Evolutionary conservation across 2,888 invertebrate species (phyloP), one percentile per base, ranked within the genome.

Genomic region (Malthinus flaveolus): DNA sequence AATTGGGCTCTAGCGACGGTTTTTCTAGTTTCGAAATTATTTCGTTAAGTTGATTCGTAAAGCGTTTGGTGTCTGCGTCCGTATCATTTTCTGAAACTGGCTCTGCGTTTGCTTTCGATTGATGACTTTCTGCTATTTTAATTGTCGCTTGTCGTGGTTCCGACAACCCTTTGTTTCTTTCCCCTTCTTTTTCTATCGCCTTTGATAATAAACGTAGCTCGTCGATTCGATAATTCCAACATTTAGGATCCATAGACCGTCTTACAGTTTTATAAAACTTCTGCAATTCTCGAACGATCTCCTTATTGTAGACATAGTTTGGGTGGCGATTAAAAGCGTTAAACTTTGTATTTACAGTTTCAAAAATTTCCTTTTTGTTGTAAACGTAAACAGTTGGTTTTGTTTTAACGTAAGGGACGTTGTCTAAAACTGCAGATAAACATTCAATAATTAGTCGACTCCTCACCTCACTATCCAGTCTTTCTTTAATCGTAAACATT

Each of bases 401-500:
- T 15, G 9, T 46, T 46, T 49, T 51, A 4, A 52, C 32, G 9
- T 50, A 39, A 1, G 31, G 49, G 3, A 59, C n/a, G 11, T 62
- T 52, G 4, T 32, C 34, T 10, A 56, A 8, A 13, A 62, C 44
- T 3, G 49, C 37, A 7, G 45, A 32, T 9, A 62, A 42, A 7
- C 12, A 11, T 32, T 66, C 65, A 46, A 61, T 63, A 36, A 66
- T 65, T 44, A 63, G 49, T 36, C 63, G 54, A 13, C 53, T 47
- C 42, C 63, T 59, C 6, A 68, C 50, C 23, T 59, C 63, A n/a
- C 50, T 59, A 15, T 62, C 51, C 33, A 66, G 52, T 15, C 51
- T 49, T 12, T 57, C 42, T 61, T 47, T 67, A 63, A 45, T 74
- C 66, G 35, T 73, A 68, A 62, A 74, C 75, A 44, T 59, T 67